Base-by-base conservation (phyloP, 2,888 invertebrate genomes). In the Helleia helle region DNA sequence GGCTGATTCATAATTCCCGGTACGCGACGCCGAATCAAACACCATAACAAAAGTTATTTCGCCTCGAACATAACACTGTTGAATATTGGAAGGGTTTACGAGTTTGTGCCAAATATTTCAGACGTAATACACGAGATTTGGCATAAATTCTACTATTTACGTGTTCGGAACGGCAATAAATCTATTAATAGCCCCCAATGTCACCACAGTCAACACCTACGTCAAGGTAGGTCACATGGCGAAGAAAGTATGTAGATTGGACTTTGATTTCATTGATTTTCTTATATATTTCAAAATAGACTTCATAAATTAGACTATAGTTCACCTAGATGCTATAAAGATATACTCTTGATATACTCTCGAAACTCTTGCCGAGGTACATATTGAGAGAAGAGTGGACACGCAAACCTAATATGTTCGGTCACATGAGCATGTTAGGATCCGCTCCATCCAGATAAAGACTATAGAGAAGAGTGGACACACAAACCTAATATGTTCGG, bases 101-200 rank as follows among this genome's bases (percentile, higher is more conserved):
- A 12, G 11, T 8, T 3, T 12, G 34, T 34, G 34, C 34, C 34
- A 34, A 34, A 34, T 18, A 7, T 9, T 11, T 17, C 18, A 15
- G 17, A 34, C 34, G 22, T 34, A 34, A 11, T n/a, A n/a, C n/a
- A n/a, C n/a, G n/a, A n/a, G n/a, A n/a, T 22, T 34, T 34, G 34
- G 34, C 34, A 34, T 34, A 34, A 34, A 34, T 11, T 18, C 22
- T 18, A 11, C 9, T 34, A 34, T 34, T 34, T 34, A 34, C 34
- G 34, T 11, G 17, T 34, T 34, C 18, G 17, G 7, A 34, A 22
- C 34, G 11, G 34, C 11, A 22, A 22, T 9, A 8, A 22, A 34
- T 11, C 13, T 34, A 34, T 34, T 18, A 18, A 34, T 34, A 34
- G 22, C 8, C 2, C 22, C 22, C 31, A 9, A 31, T 31, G 34